phyloP scores from a whole-genome alignment of 2,888 invertebrate species.

The Arge pagana region DNA sequence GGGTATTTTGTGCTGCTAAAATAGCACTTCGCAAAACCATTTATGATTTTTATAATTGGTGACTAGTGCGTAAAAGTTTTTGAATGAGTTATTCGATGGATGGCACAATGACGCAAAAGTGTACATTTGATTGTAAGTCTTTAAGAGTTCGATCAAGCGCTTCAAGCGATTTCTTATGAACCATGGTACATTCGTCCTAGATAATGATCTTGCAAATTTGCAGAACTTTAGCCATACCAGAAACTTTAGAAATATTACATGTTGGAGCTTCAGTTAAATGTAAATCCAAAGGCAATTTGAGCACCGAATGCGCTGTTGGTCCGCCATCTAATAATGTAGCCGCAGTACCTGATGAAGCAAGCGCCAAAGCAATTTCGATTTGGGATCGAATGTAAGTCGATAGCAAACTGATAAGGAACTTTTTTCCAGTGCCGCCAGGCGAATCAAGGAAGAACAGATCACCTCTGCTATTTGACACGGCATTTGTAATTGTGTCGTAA shows the following conservation, averaged over 20 bases:
- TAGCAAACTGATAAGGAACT: slow-evolving; percentile 50
- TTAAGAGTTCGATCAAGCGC: slow-evolving; percentile 44
- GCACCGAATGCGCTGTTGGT: slow-evolving; percentile 49
- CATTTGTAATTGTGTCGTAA: slow-evolving; percentile 28
- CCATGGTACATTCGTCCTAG: slow-evolving; percentile 56
- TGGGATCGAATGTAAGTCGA: slow-evolving; percentile 40
- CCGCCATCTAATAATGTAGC: slow-evolving; percentile 53
- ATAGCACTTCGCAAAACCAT: slow-evolving; percentile 44
- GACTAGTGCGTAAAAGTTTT: slow-evolving; percentile 42
- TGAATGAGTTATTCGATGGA: slow-evolving; percentile 39
- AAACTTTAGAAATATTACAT: slow-evolving; percentile 44
- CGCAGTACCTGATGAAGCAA: slow-evolving; percentile 57
- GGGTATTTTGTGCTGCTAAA: slow-evolving; percentile 47
- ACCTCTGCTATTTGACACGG: slow-evolving; percentile 32
- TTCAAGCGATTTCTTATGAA: slow-evolving; percentile 47
- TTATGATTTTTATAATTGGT: slow-evolving; percentile 38
- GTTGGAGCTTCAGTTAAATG: slow-evolving; percentile 36
- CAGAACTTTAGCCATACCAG: slow-evolving; percentile 41
- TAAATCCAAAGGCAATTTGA: slow-evolving; percentile 51
- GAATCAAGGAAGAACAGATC: slow-evolving; percentile 37
- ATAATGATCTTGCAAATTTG: slow-evolving; percentile 44
- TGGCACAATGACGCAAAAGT: slow-evolving; percentile 44
- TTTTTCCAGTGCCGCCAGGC: slow-evolving; percentile 54
- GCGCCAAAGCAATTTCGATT: slow-evolving; percentile 46
- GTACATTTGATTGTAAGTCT: slow-evolving; percentile 30